Percentiles rank a stretch among this genome's conserved stretches.
phyloP scores from a whole-genome alignment of 2,797 vertebrate species.

The Phrynocephalus vlangalii region DNA sequence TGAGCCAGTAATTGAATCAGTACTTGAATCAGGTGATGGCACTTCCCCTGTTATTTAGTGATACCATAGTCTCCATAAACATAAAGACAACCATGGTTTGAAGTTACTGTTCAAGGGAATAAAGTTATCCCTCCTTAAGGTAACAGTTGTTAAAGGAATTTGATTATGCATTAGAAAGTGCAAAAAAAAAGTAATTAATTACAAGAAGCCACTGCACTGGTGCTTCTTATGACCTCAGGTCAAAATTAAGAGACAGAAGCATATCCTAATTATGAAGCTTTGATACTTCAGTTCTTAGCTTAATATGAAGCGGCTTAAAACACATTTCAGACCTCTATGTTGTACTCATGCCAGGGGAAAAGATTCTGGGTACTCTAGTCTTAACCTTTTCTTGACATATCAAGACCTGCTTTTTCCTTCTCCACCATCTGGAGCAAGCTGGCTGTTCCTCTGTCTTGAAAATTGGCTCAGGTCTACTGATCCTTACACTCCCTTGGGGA shows the following conservation, averaged over 20 bases:
- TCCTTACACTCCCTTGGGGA: not conserved
- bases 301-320: not conserved
- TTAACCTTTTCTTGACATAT: not conserved
- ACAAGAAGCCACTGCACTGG: not conserved
- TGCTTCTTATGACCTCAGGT: not conserved
- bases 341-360: too few species aligned
- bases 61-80: too few species aligned
- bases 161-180: too few species aligned
- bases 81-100: too few species aligned
- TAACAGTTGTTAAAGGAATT: too few species aligned
- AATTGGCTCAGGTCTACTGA: not conserved
- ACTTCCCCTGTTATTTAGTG: too few species aligned
- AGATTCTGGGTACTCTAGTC: too few species aligned
- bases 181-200: too few species aligned
- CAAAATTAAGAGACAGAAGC: not conserved
- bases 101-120: too few species aligned
- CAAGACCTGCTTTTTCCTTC: not conserved
- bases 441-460: not conserved
- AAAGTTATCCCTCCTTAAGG: too few species aligned
- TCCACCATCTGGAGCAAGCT: not conserved
- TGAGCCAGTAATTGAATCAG: too few species aligned
- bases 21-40: too few species aligned
- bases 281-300: not conserved
- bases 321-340: not conserved
- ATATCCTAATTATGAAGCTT: not conserved